These are phyloP conservation scores for Dolichotis patagonum DNA, from an alignment of 2,113 vertebrate genomes.

Conservation along the genomic window DNA sequence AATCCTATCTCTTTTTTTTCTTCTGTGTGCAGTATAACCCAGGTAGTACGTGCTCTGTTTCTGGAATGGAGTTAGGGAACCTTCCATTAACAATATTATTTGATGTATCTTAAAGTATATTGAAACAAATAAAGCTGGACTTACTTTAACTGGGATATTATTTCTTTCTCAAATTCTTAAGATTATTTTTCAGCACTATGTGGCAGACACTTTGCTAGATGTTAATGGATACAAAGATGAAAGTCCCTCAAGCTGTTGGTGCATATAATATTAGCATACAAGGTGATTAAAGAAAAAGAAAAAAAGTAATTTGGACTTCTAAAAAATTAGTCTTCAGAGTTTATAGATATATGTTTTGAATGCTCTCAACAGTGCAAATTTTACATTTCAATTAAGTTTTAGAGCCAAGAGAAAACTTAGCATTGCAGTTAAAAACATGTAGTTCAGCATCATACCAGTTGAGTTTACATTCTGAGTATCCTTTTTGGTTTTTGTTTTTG, in stretches of 20 bases:
- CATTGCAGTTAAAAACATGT: background rate
- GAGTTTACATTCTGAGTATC: background rate
- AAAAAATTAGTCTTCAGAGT: constrained; percentile 11
- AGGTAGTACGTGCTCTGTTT: background rate
- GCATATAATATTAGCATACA: background rate
- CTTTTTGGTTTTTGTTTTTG: background rate
- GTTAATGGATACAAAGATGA: background rate
- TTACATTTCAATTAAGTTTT: background rate
- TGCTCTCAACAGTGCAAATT: background rate
- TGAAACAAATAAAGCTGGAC: background rate
- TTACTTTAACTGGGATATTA: background rate
- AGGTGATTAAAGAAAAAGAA: background rate
- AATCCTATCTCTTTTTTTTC: background rate
- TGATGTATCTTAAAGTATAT: constrained; percentile 1
- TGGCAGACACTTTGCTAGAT: background rate
- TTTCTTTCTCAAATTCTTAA: constrained; percentile 1
- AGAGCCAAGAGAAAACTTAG: background rate
- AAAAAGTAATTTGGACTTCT: background rate
- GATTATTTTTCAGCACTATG: background rate
- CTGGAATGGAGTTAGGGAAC: background rate
- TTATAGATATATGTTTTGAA: background rate
- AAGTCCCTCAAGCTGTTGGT: background rate
- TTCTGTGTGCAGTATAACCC: background rate
- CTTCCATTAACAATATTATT: background rate
- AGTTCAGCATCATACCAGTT: background rate